Base-by-base conservation (phyloP, 1,140 invertebrate genomes). In the Nephotettix cincticeps region DNA sequence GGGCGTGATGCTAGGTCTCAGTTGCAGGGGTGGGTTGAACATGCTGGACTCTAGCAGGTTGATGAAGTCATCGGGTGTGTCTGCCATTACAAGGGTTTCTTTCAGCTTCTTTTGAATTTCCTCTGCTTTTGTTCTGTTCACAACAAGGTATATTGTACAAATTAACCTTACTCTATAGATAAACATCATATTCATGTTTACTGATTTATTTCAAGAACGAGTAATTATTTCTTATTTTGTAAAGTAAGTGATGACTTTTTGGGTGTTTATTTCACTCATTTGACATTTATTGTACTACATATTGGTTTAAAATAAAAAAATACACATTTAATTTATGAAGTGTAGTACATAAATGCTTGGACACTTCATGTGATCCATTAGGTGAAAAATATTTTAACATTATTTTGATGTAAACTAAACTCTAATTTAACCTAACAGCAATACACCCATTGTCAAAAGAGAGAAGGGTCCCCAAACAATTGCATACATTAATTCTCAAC, bases 401-500 rank as follows among this genome's bases (percentile, higher is more conserved):
- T n/a, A n/a, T n/a, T n/a, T n/a, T n/a, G n/a, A n/a, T n/a, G n/a
- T n/a, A n/a, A n/a, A n/a, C n/a, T n/a, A n/a, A n/a, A n/a, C n/a
- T n/a, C n/a, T n/a, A n/a, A n/a, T n/a, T n/a, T n/a, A n/a, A n/a
- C n/a, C n/a, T n/a, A n/a, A n/a, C n/a, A n/a, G n/a, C n/a, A n/a
- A n/a, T n/a, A n/a, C n/a, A n/a, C n/a, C n/a, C 19, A 25, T 17
- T 63, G 27, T 27, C 1, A 1, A 51, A 51, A 6, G n/a, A 14
- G n/a, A 23, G 45, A 64, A 23, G 54, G 54, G 63, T 36, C 66
- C 30, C 30, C 6, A 14, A 21, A 32, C n/a, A n/a, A n/a, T n/a
- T n/a, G n/a, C n/a, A 21, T 23, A 45, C 40, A 40, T 74, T 43
- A n/a, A 43, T 43, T 43, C 40, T 43, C n/a, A 11, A n/a, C 9